Conservation (phyloP, 2,797 vertebrate species). For the Falco novaeseelandiae region DNA sequence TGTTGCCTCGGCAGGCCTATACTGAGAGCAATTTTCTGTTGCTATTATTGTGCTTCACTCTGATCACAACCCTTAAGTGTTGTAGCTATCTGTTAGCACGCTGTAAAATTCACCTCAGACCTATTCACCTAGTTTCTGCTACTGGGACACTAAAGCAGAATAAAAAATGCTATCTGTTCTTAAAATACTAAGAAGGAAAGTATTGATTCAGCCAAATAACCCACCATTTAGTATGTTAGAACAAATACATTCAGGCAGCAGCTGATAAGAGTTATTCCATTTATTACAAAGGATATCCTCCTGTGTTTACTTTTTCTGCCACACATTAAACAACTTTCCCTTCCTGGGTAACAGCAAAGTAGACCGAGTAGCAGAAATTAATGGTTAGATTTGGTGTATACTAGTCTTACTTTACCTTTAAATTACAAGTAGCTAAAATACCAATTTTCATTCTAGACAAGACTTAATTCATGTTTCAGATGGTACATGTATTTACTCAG, state of each 20-base stretch:
- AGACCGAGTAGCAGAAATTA: not conserved
- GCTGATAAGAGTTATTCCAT: not conserved
- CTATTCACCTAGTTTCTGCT: too few relatives aligned
- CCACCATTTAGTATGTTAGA: rapidly evolving
- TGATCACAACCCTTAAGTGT: rapidly evolving
- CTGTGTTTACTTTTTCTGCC: not conserved
- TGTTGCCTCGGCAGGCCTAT: not conserved
- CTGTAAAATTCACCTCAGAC: not conserved
- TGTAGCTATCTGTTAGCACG: not conserved
- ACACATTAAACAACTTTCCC: not conserved
- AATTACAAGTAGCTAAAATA: rapidly evolving
- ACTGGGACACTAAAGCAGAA: not conserved
- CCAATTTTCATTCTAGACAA: not conserved
- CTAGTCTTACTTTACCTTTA: not conserved
- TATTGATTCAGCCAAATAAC: not conserved
- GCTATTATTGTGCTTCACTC: rapidly evolving
- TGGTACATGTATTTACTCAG: not conserved
- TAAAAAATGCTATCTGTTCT: rapidly evolving
- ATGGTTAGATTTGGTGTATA: not conserved
- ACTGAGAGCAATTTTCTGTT: not conserved
- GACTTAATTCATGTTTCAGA: not conserved
- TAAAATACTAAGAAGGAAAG: not conserved
- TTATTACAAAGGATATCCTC: not conserved
- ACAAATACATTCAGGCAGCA: not conserved
- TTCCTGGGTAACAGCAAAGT: not conserved